Conservation (phyloP, 2,888 invertebrate species). For the Catonia carolina region DNA sequence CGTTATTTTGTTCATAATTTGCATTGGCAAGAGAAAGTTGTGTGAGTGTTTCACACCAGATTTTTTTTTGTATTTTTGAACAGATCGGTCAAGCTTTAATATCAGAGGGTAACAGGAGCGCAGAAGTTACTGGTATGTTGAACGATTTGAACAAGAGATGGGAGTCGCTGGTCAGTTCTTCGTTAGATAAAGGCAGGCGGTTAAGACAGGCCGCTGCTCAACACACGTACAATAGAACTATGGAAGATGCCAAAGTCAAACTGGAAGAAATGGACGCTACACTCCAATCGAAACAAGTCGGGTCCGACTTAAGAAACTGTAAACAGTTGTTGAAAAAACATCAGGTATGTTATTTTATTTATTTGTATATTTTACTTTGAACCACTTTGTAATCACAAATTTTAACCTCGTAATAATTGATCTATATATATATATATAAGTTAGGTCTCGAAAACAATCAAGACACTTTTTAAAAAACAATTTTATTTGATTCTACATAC, state of each 20-base stretch:
- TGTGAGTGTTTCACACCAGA: too few species aligned
- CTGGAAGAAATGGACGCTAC: slow-evolving; percentile 76
- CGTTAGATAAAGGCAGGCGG: slow-evolving; percentile 60
- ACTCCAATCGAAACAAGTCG: slow-evolving; percentile 73
- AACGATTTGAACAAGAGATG: slow-evolving; percentile 68
- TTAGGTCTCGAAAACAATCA: too few species aligned
- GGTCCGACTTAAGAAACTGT: slow-evolving; percentile 84
- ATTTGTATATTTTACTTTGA: neutral
- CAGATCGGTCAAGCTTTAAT: slow-evolving; percentile 63
- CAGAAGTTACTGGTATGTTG: slow-evolving; percentile 59
- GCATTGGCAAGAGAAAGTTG: too few species aligned
- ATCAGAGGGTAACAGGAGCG: slow-evolving; percentile 60
- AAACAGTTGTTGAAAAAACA: slow-evolving; percentile 86
- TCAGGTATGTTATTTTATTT: slow-evolving; percentile 48
- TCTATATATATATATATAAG: too few species aligned
- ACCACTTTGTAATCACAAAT: too few species aligned
- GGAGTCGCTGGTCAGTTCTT: slow-evolving; percentile 64
- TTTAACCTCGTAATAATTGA: too few species aligned
- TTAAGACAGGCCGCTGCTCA: slow-evolving; percentile 85
- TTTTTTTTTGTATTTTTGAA: slow-evolving; percentile 24
- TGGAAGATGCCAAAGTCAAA: slow-evolving; percentile 84
- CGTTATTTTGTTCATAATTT: too few species aligned
- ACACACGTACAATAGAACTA: slow-evolving; percentile 62
- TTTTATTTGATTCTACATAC: too few species aligned
- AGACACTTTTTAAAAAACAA: too few species aligned